Conservation (phyloP, 1,140 invertebrate species). For the Drosophila albomicans region DNA sequence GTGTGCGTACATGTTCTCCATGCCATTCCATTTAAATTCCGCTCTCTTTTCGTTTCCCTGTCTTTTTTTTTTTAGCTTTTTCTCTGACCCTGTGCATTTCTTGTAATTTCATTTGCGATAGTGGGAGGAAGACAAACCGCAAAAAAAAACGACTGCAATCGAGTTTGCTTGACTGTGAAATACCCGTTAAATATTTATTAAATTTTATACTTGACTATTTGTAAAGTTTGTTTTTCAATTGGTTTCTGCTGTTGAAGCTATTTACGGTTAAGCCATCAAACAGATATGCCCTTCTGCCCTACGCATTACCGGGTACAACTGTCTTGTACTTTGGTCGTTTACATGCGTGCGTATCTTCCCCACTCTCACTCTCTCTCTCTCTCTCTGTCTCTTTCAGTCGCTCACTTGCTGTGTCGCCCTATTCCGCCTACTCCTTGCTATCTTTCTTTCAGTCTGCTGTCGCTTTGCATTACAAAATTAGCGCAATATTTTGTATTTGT, state of each 20-base stretch:
- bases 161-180: neutral
- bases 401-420: neutral
- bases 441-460: conserved; percentile 38
- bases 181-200: too few relatives aligned
- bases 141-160: neutral
- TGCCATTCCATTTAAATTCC: conserved; percentile 39
- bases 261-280: too few relatives aligned
- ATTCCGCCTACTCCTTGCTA: neutral
- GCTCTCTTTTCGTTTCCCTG: conserved; percentile 3
- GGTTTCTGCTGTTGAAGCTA: too few relatives aligned
- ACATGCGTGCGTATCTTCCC: conserved; percentile 7
- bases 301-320: neutral
- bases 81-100: conserved; percentile 68
- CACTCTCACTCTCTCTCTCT: neutral
- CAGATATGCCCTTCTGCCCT: too few relatives aligned
- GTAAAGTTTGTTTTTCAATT: too few relatives aligned
- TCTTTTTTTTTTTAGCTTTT: neutral
- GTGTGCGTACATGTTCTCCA: conserved; percentile 47
- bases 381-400: neutral
- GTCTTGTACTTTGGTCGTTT: conserved; percentile 13
- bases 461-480: conserved; percentile 69
- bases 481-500: conserved; percentile 66
- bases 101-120: conserved; percentile 37
- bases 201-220: too few relatives aligned
- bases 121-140: conserved; percentile 11